Evolutionary conservation across 2,797 vertebrate species (phyloP), one percentile per base, ranked within the genome.

Genomic region (Phrynocephalus vlangalii): DNA sequence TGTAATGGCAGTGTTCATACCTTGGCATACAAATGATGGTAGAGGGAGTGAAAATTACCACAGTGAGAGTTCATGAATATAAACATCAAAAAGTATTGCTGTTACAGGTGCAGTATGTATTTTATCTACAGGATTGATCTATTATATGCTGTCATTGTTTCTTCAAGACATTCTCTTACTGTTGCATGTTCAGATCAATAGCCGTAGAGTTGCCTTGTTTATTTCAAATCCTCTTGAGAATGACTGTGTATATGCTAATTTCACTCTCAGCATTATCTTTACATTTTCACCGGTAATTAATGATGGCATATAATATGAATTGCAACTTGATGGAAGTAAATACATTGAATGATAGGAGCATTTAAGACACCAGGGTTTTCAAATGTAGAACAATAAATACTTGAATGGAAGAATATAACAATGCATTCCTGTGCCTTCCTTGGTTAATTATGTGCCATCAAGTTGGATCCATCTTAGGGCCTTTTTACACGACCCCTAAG

Each of bases 21-120:
- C 72, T 86, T 77, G 11, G 85, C 56, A 16, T 2, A 22, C 48
- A 85, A 33, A 82, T 50, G 82, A 85, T 48, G 1, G 8, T 70
- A 1, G 81, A 89, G 84, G 92, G 70, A 85, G 66, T 84, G 84
- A 93, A 89, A 92, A 93, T 83, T 67, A 84, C 83, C 80, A 87
- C 38, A 87, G 38, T 84, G 88, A n/a, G 0, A 93, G 88, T 93
- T 86, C 88, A 80, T 89, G 91, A 84, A 67, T 93, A 90, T 87
- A 68, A 78, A 5, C 2, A n/a, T 38, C 24, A 86, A 33, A 86
- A 10, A 3, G 5, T 85, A 48, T 86, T 91, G 85, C 83, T 92
- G 68, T 67, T 91, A 82, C 28, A 80, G 78, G 79, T 93, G 2
- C 83, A 70, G 44, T 79, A 72, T 80, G 44, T 0, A 48, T 86